Conservation (phyloP, 2,797 vertebrate species). For the Gadopsis marmoratus region DNA sequence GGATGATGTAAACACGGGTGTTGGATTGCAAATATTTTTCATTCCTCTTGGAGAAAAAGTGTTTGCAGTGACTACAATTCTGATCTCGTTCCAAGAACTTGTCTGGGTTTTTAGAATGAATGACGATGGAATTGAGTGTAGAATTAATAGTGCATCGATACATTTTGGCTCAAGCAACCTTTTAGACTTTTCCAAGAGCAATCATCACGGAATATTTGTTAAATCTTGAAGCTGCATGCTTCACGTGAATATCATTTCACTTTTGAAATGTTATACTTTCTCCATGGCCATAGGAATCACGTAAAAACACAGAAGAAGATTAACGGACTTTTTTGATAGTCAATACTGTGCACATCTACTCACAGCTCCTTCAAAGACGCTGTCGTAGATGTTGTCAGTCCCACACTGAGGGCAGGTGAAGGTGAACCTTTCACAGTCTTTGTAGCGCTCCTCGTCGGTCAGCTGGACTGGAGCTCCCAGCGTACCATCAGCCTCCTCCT, state of each 20-base stretch:
- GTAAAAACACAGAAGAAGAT: background rate
- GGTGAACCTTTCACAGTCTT: constrained; percentile 93
- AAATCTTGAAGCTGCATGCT: background rate
- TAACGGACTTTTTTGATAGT: background rate
- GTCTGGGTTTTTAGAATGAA: background rate
- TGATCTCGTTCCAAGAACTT: background rate
- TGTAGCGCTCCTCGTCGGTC: constrained; percentile 96
- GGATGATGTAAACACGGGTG: background rate
- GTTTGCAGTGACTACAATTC: background rate
- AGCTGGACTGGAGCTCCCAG: constrained; percentile 93
- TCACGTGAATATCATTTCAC: background rate
- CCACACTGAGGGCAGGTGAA: constrained; percentile 92
- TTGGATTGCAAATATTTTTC: background rate
- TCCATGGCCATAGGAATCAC: background rate
- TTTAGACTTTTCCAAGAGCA: background rate
- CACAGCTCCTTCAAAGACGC: constrained; percentile 93
- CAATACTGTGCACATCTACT: constrained; percentile 61
- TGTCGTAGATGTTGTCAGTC: constrained; percentile 94
- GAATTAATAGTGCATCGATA: background rate
- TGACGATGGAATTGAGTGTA: background rate
- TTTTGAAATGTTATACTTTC: background rate
- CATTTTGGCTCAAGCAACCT: background rate
- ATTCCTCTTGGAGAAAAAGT: constrained; percentile 1
- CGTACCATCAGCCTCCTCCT: constrained; percentile 91
- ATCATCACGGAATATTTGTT: background rate